Evolutionary conservation across 1,140 invertebrate genomes (phyloP).

Genomic region (Campoletis sonorensis): DNA sequence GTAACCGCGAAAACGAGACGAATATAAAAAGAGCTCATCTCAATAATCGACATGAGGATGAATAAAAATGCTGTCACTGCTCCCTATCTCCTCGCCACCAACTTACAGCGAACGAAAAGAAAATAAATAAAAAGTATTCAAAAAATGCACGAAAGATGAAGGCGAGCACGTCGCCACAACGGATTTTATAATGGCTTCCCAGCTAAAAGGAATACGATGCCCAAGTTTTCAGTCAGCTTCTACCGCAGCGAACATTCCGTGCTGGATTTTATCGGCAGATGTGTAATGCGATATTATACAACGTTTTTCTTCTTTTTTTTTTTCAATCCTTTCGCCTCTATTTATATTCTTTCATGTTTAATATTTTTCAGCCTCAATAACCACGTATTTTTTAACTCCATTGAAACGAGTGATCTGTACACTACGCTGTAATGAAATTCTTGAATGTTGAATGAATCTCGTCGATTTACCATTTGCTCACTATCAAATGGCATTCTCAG

Average conservation of each 20-base stretch:
- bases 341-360: not conserved
- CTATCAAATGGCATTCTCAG: not conserved
- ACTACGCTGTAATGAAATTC: too few species aligned
- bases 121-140: not conserved
- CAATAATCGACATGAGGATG: slow-evolving; percentile 19
- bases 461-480: not conserved
- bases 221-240: not conserved
- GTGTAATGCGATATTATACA: slow-evolving; percentile 5
- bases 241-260: slow-evolving; percentile 18
- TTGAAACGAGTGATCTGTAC: not conserved
- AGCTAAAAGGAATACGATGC: slow-evolving; percentile 19
- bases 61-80: not conserved
- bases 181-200: slow-evolving; percentile 6
- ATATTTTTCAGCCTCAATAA: slow-evolving; percentile 8
- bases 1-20: slow-evolving; percentile 13
- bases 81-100: not conserved
- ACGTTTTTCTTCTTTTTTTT: not conserved
- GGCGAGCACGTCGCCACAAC: slow-evolving; percentile 1
- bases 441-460: not conserved
- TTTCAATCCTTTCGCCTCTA: not conserved
- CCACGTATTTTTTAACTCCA: too few species aligned
- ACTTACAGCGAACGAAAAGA: not conserved
- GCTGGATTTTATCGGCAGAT: not conserved
- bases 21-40: slow-evolving; percentile 29
- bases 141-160: slow-evolving; percentile 1